Base-by-base conservation (phyloP, 2,113 vertebrate genomes). In the Lynx canadensis region DNA sequence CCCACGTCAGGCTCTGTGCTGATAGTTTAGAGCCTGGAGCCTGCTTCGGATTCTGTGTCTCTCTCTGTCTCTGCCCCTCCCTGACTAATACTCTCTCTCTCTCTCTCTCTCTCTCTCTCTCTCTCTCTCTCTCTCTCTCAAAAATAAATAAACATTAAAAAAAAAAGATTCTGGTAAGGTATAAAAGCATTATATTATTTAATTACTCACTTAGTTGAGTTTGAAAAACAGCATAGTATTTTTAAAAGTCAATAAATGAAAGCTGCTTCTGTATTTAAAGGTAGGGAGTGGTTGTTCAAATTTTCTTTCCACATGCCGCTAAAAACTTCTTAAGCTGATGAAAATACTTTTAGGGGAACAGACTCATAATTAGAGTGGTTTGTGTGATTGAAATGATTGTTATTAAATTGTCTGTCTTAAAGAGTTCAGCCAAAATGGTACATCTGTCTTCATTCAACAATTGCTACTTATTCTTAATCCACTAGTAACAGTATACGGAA, bases 181-280 rank as follows among this genome's bases (percentile, higher is more conserved):
- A 52, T 65, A 95, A 89, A 96, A 89, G 93, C 93, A 97, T 82
- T 94, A 90, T 93, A 96, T 98, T 98, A 97, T 95, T 91, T 97
- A 98, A 97, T 41, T 95, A 91, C 65, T 98, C 82, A 84, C 71
- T 97, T 69, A 38, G 55, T 73, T 98, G 89, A 96, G 96, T 94
- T 7, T 94, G 92, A 97, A 98, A 97, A 98, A 97, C 74, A 96
- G 21, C 92, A 80, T 96, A 89, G 78, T 33, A 68, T 73, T 97
- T 60, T 55, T 96, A 94, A 88, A 94, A 96, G 84, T 97, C 92
- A 97, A 81, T 88, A 94, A 97, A 65, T 96, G 91, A 98, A 63
- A 94, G 69, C 15, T 96, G 2, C 91, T 65, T 52, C 92, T 80
- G 21, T 96, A 97, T 91, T 98, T 97, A 98, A 97, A 97, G 85